phyloP scores from a whole-genome alignment of 2,797 vertebrate genomes.

The Spizella passerina region DNA sequence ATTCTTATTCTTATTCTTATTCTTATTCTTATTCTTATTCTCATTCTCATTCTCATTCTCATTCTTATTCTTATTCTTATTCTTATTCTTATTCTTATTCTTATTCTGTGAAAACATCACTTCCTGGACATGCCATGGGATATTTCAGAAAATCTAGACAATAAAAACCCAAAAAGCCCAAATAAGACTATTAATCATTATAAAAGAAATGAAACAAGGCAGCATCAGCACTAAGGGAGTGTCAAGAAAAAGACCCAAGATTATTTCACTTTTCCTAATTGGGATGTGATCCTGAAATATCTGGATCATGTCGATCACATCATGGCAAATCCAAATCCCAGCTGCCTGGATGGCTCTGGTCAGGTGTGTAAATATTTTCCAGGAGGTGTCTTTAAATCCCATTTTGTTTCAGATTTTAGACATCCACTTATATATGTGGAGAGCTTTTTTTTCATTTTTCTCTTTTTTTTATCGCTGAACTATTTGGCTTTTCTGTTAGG shows the following conservation, averaged over 20 bases:
- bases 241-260: background rate
- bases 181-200: background rate
- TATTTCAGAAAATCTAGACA: background rate
- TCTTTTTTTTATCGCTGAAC: conserved; percentile 12
- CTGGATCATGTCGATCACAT: background rate
- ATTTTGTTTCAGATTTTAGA: background rate
- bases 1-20: no score
- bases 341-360: background rate
- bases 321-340: background rate
- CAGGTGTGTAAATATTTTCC: background rate
- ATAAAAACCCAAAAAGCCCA: background rate
- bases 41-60: no score
- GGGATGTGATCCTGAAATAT: background rate
- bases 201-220: background rate
- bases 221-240: background rate
- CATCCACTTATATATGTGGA: background rate
- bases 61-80: no score
- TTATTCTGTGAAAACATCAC: accelerated
- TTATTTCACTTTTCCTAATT: background rate
- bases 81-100: no score
- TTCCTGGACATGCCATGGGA: accelerated
- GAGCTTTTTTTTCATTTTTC: background rate
- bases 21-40: no score
- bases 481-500: conserved; percentile 57
- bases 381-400: background rate